phyloP scores from a whole-genome alignment of 2,797 vertebrate species.

The Syngnathus rostellatus region DNA sequence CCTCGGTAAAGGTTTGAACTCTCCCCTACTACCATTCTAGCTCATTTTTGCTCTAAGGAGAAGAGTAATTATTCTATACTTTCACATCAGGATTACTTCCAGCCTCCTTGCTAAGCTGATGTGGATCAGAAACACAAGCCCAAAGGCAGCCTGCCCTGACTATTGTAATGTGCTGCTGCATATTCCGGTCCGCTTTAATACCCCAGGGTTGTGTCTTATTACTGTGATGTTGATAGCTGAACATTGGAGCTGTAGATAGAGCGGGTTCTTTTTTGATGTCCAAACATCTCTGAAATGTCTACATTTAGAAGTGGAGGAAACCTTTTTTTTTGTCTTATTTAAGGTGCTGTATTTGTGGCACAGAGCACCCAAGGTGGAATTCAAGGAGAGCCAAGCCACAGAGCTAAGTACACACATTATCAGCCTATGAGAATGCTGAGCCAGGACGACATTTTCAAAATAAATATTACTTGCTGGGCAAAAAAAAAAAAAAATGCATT shows the following conservation, averaged over 20 bases:
- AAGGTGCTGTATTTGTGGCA: constrained; percentile 41
- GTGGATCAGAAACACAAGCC: constrained; percentile 40
- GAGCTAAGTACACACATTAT: constrained; percentile 45
- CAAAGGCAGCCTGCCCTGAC: constrained; percentile 34
- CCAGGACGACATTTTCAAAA: constrained; percentile 57
- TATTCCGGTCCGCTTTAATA: constrained; percentile 45
- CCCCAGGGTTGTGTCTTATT: constrained; percentile 49
- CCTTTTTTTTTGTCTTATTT: constrained; percentile 32
- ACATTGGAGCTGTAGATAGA: constrained; percentile 23
- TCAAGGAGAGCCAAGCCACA: constrained; percentile 42
- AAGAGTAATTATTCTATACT: constrained; percentile 39
- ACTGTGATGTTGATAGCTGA: constrained; percentile 24
- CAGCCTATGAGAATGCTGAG: constrained; percentile 41
- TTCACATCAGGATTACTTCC: constrained; percentile 1
- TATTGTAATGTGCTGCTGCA: constrained; percentile 44
- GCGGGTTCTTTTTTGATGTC: constrained; percentile 30
- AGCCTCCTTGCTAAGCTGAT: constrained; percentile 44
- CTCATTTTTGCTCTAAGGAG: constrained; percentile 27
- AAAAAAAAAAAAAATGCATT: constrained; percentile 50
- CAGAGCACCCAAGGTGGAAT: constrained; percentile 41
- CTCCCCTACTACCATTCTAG: neutral
- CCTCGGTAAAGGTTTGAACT: neutral
- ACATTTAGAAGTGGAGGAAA: constrained; percentile 23
- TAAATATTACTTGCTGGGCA: constrained; percentile 66
- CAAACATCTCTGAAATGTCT: constrained; percentile 24